phyloP scores from a whole-genome alignment of 2,888 invertebrate species.

The Melolontha melolontha region DNA sequence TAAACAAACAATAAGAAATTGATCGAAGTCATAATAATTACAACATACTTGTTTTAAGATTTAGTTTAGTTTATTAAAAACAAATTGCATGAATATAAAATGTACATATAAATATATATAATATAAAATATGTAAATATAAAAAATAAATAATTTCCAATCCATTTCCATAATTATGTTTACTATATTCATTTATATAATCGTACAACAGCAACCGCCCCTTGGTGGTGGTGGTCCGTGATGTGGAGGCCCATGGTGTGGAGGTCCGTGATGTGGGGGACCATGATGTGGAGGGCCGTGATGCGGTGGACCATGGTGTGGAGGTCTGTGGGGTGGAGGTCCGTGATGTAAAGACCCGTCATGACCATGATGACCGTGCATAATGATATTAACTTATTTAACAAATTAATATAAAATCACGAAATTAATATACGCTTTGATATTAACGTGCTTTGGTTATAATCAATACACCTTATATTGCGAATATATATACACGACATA shows the following conservation, averaged over 20 bases:
- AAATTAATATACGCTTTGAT: too few relatives aligned
- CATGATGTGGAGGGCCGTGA: slow-evolving; percentile 9
- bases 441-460: not conserved
- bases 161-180: not conserved
- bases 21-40: too few relatives aligned
- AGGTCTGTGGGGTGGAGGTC: slow-evolving; percentile 10
- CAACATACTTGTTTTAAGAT: too few relatives aligned
- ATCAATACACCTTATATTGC: too few relatives aligned
- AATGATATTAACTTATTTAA: not conserved
- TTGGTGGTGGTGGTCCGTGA: not conserved
- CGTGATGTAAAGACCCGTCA: slow-evolving; percentile 8
- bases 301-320: not conserved
- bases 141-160: not conserved
- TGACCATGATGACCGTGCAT: not conserved
- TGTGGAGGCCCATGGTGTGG: slow-evolving; percentile 4
- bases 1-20: too few relatives aligned
- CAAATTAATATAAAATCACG: too few relatives aligned
- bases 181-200: slow-evolving; percentile 8
- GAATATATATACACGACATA: too few relatives aligned
- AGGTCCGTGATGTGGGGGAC: slow-evolving; percentile 7
- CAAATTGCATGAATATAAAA: too few relatives aligned
- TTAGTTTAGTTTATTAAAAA: too few relatives aligned
- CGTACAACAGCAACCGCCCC: slow-evolving; percentile 5
- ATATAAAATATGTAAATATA: not conserved
- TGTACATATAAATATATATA: too few relatives aligned